Evolutionary conservation across 2,797 vertebrate species (phyloP), one percentile per base, ranked within the genome.

Genomic region (Mus caroli): DNA sequence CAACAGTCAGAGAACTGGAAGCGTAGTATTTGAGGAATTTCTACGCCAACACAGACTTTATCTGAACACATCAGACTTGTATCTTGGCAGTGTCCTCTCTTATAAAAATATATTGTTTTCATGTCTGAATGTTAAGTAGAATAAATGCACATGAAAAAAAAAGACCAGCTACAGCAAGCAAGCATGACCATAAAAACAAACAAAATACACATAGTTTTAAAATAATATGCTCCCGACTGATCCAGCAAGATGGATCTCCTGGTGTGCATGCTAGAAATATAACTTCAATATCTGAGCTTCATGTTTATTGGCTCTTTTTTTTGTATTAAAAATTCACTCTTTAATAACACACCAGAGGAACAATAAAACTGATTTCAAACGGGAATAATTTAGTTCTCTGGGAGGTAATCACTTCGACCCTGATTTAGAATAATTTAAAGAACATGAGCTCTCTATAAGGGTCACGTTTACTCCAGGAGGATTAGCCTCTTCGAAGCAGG

Each of bases 341-440:
- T 77, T 78, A 82, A 92, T 96, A 93, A 92, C 15, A 92, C 15
- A 84, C 34, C 24, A 26, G 67, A 94, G 58, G 60, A 88, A 96
- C 96, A 95, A 86, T 94, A 95, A 94, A 96, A 92, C 31, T 82
- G 76, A 91, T 96, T 97, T 95, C 90, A 90, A 95, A 96, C 80
- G 76, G 71, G 62, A 96, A 43, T 79, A 67, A 88, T 95, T 94
- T 96, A 88, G 26, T 90, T 95, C 69, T 95, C 76, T 52, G 88
- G 64, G 87, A 95, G 88, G 67, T 89, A 97, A 94, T 95, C 40
- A 77, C 52, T 91, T 93, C 60, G 85, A 92, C 60, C 31, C 19
- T 78, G 69, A 92, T 94, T 96, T 97, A 94, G 92, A 94, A 89
- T 95, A 96, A 96, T 94, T 95, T 91, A 77, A 24, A 89, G 62